Evolutionary conservation across 2,113 vertebrate species (phyloP).

Genomic region (Zosterops borbonicus): DNA sequence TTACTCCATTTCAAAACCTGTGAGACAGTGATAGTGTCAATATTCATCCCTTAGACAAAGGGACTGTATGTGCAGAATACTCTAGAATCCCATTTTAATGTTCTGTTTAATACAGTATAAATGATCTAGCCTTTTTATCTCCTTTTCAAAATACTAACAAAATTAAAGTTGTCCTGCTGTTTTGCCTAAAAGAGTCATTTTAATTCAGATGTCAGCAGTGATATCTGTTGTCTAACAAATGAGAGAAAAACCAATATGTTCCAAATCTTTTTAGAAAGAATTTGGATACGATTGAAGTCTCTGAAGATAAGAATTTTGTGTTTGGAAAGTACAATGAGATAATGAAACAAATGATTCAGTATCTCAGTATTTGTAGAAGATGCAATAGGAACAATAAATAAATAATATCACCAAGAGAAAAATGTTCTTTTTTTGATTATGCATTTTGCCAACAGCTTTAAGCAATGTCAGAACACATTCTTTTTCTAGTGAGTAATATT

Average conservation of each 20-base stretch:
- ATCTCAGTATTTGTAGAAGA: not conserved
- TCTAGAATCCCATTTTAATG: not conserved
- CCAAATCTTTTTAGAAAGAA: not conserved
- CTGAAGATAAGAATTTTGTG: not conserved
- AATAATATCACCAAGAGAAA: not conserved
- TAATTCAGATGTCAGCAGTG: not conserved
- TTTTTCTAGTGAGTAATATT: not conserved
- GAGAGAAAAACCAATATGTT: not conserved
- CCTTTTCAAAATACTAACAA: not conserved
- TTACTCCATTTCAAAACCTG: not conserved
- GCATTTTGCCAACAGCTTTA: not conserved
- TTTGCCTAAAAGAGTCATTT: not conserved
- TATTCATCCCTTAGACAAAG: not conserved
- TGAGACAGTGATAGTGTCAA: not conserved
- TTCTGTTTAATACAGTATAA: not conserved
- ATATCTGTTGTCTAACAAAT: not conserved
- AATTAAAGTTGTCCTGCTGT: not conserved
- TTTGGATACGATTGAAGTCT: not conserved
- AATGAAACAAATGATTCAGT: slow-evolving; percentile 13
- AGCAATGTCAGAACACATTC: not conserved
- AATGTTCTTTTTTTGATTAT: not conserved
- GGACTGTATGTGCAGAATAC: not conserved
- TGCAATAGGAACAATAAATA: not conserved
- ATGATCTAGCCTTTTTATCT: not conserved
- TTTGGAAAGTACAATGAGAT: not conserved